A percentile compares a stretch with the other conserved stretches of the same genome.
These are phyloP conservation scores for Heterochromis multidens DNA, from an alignment of 2,113 vertebrate species.

Conservation along the genomic window DNA sequence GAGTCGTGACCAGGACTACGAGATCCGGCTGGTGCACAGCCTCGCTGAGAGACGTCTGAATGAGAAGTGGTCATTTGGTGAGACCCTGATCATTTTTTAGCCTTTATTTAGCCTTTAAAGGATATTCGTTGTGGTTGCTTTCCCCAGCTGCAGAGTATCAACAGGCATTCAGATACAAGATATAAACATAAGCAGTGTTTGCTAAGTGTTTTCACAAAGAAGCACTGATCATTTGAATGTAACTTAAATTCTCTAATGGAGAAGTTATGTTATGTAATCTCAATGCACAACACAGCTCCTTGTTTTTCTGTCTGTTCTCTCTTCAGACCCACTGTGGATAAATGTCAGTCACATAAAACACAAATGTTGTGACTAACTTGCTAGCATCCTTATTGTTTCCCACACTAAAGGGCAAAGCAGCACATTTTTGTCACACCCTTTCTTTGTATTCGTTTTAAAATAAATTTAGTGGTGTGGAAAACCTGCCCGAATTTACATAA, in stretches of 20 bases:
- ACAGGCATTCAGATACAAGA: neutral
- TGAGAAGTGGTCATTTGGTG: conserved; percentile 82
- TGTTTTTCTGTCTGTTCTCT: neutral
- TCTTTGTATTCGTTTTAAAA: neutral
- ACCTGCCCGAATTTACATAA: neutral
- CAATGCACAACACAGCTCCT: neutral
- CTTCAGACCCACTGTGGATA: neutral
- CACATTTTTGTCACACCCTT: neutral
- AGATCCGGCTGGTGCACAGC: conserved; percentile 78
- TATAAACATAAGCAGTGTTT: neutral
- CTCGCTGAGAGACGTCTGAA: conserved; percentile 78
- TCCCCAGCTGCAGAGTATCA: neutral
- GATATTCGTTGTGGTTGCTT: neutral
- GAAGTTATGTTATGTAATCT: neutral
- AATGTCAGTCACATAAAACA: neutral
- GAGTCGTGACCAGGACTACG: conserved; percentile 78
- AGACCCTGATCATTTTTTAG: conserved; percentile 1
- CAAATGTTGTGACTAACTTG: neutral
- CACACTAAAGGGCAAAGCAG: neutral
- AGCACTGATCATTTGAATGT: neutral
- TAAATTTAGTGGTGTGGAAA: neutral
- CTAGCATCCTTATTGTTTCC: neutral
- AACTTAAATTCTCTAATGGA: neutral
- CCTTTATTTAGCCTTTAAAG: neutral
- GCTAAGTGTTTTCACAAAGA: neutral